Percentiles rank a stretch among this genome's conserved stretches.
Conservation (phyloP, 2,797 vertebrate species). For the Leuciscus waleckii region DNA sequence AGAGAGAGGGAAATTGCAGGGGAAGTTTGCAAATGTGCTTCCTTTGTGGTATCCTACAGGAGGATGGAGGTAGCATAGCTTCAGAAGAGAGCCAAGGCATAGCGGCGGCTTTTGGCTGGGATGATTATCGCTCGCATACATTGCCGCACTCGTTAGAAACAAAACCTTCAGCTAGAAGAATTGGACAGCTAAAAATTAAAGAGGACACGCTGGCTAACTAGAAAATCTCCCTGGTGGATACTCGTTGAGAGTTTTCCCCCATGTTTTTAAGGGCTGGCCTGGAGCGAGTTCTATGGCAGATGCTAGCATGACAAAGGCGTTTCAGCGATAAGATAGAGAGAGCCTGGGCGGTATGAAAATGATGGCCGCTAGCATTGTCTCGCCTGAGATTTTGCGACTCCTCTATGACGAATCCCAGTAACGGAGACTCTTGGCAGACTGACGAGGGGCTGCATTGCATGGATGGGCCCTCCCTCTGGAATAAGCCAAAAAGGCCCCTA, state of each 20-base stretch:
- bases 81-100: constrained; percentile 65
- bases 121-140: constrained; percentile 70
- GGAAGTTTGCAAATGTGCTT: constrained; percentile 66
- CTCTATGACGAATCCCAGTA: constrained; percentile 79
- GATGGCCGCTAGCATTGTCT: constrained; percentile 74
- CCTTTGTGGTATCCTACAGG: constrained; percentile 63
- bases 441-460: constrained; percentile 64
- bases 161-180: constrained; percentile 62
- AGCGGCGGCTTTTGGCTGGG: constrained; percentile 68
- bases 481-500: constrained; percentile 62
- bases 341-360: constrained; percentile 66
- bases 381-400: constrained; percentile 74
- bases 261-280: constrained; percentile 65
- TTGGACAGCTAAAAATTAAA: constrained; percentile 56
- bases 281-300: constrained; percentile 64
- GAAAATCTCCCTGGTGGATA: constrained; percentile 56
- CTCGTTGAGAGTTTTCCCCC: neutral
- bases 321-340: constrained; percentile 74
- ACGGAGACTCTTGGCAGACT: constrained; percentile 77
- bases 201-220: constrained; percentile 64
- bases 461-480: constrained; percentile 59
- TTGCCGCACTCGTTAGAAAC: constrained; percentile 68
- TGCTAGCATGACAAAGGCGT: constrained; percentile 69
- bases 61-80: constrained; percentile 66
- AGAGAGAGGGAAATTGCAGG: constrained; percentile 60